Percentiles rank a stretch among this genome's conserved stretches.
These are phyloP conservation scores for Sylvilagus bachmani DNA, from an alignment of 2,113 vertebrate genomes.

Conservation along the genomic window DNA sequence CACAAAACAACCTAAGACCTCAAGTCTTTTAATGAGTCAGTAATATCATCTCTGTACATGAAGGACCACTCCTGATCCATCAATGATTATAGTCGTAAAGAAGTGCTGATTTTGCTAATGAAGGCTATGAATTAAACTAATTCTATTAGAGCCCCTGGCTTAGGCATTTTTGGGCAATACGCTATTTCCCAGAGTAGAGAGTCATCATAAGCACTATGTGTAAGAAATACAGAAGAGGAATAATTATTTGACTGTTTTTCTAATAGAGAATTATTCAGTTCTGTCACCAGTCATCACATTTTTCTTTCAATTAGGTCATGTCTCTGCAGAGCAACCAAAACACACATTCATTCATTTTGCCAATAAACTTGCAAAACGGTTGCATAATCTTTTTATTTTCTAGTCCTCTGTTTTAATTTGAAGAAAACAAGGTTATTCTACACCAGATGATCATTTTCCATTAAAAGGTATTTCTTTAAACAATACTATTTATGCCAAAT, in stretches of 20 bases:
- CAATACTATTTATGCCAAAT: constrained; percentile 53
- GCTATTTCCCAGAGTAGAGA: constrained; percentile 73
- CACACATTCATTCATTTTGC: constrained; percentile 37
- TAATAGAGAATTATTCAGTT: constrained; percentile 75
- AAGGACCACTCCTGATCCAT: constrained; percentile 41
- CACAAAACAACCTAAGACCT: neutral
- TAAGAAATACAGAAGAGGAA: constrained; percentile 63
- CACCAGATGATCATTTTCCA: constrained; percentile 55
- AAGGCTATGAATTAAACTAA: constrained; percentile 15
- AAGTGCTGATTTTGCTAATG: constrained; percentile 44
- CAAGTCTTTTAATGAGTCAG: constrained; percentile 13
- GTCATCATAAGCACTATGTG: constrained; percentile 75
- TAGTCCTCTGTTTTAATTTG: neutral
- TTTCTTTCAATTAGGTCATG: constrained; percentile 73
- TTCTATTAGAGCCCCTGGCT: constrained; percentile 26
- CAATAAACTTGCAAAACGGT: constrained; percentile 54
- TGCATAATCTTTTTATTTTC: constrained; percentile 71
- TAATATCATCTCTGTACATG: constrained; percentile 11
- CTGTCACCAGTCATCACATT: constrained; percentile 61
- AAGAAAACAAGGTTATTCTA: constrained; percentile 67
- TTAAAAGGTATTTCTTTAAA: constrained; percentile 60
- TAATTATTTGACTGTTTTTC: constrained; percentile 79
- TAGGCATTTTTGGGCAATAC: neutral
- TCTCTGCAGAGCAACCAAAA: constrained; percentile 74
- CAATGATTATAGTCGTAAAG: constrained; percentile 27